Conservation (phyloP, 1,140 invertebrate genomes). For the Hyles vespertilio region DNA sequence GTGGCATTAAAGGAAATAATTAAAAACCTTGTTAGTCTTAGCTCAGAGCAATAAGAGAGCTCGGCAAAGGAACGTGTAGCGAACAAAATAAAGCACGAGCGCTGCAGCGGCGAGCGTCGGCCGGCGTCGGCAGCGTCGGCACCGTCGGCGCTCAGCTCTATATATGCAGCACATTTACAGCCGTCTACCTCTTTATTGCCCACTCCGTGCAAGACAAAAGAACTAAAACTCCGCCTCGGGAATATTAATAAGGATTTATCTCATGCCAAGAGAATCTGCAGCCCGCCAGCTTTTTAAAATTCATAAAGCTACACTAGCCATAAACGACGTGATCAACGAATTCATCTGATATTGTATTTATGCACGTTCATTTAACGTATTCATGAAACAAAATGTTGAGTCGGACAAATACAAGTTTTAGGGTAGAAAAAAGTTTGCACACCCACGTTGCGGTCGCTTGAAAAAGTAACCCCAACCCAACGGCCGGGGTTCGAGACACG, state of each 20-base stretch:
- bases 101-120: conserved; percentile 6
- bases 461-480: conserved; percentile 9
- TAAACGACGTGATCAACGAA: conserved; percentile 17
- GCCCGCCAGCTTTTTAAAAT: conserved; percentile 31
- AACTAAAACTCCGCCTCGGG: conserved; percentile 53
- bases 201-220: conserved; percentile 55
- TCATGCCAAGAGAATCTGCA: conserved; percentile 10
- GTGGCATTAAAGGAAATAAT: conserved; percentile 73
- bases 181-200: conserved; percentile 67
- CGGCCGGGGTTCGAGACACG: conserved; percentile 1
- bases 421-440: conserved; percentile 42
- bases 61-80: conserved; percentile 54
- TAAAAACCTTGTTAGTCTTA: conserved; percentile 72
- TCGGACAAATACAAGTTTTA: conserved; percentile 36
- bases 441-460: conserved; percentile 31
- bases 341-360: conserved; percentile 40
- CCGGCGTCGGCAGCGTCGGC: conserved; percentile 13
- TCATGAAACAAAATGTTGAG: conserved; percentile 36
- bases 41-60: conserved; percentile 59
- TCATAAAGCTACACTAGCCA: conserved; percentile 23
- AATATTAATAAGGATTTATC: conserved; percentile 67
- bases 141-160: conserved; percentile 49
- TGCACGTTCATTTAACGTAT: conserved; percentile 40
- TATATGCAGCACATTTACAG: conserved; percentile 68
- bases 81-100: conserved; percentile 61